Evolutionary conservation across 2,113 vertebrate species (phyloP), one percentile per base, ranked within the genome.

Genomic region (Carettochelys insculpta): DNA sequence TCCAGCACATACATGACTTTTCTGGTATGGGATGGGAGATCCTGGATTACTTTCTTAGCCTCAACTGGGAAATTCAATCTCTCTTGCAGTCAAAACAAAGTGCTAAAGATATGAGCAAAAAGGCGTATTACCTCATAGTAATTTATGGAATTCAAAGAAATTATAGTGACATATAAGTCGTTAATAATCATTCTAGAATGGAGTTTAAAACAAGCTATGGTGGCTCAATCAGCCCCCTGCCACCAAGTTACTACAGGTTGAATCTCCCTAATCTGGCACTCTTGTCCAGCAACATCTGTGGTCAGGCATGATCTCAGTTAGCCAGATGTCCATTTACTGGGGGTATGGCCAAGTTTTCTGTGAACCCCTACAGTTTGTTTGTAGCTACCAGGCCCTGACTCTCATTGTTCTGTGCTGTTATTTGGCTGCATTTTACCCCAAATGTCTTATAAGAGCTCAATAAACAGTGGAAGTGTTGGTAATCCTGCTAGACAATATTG

Each of bases 1-100:
- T 80, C 71, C 51, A 31, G 34, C 17, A 34, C 41, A 25, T 27
- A 51, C 2, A 1, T 4, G 11, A 0, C 31, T 34, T 34, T 34
- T 61, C 34, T 61, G 58, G 58, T n/a, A n/a, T n/a, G 61, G 34
- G 8, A 65, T n/a, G 17, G 17, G 12, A 51, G 24, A 1, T 50
- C 85, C 24, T 13, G 24, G 34, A 48, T 29, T 20, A 8, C 14
- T 38, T 38, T 38, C 14, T 80, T 80, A 54, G 6, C 48, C 51
- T 27, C 9, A 50, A 89, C n/a, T 7, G 45, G 50, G 48, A 88
- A 76, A 68, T 31, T 85, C n/a, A 68, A 20, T 4, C 38, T 68
- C n/a, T 68, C 61, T 16, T 16, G 14, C 22, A 53, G 34, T 51
- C 29, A 85, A 45, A 86, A 58, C 17, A 77, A 45, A 4, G 43